Percentiles rank a stretch among this genome's conserved stretches.
Evolutionary conservation across 92 coral and sea anemone genomes (phyloP).

Genomic region (Isaurus tuberculatus): DNA sequence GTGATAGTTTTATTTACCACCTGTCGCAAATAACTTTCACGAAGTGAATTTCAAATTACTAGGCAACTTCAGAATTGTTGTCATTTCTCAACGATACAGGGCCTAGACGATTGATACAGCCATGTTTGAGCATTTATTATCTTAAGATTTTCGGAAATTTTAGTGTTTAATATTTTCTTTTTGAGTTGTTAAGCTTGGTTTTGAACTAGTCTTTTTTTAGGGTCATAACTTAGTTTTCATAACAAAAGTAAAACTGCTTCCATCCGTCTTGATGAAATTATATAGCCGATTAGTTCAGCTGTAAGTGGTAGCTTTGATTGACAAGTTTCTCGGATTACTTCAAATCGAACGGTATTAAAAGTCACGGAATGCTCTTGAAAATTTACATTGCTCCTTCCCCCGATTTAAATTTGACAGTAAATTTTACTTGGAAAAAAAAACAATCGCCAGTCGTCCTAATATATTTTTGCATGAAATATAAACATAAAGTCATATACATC

Average conservation of each 20-base stretch:
- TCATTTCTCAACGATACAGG: not conserved
- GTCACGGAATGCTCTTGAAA: not conserved
- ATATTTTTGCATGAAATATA: no score
- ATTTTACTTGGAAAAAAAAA: no score
- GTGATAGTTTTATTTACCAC: not conserved
- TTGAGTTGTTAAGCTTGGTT: not conserved
- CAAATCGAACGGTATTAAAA: not conserved
- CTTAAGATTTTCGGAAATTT: not conserved
- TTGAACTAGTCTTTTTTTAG: not conserved
- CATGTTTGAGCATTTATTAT: not conserved
- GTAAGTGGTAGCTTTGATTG: not conserved
- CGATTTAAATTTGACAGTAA: no score
- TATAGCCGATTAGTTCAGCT: not conserved
- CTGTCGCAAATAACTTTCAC: not conserved
- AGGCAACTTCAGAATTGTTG: not conserved
- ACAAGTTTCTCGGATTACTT: not conserved
- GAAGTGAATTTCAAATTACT: not conserved
- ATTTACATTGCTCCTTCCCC: no score
- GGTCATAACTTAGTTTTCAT: constrained; percentile 1
- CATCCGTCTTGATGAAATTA: not conserved
- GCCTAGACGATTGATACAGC: not conserved
- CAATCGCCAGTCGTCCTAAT: no score
- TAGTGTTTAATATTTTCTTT: not conserved
- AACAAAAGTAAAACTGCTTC: not conserved
- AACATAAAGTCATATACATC: no score